Evolutionary conservation across 2,113 vertebrate species (phyloP).

Genomic region (Gnathonemus longibarbis): DNA sequence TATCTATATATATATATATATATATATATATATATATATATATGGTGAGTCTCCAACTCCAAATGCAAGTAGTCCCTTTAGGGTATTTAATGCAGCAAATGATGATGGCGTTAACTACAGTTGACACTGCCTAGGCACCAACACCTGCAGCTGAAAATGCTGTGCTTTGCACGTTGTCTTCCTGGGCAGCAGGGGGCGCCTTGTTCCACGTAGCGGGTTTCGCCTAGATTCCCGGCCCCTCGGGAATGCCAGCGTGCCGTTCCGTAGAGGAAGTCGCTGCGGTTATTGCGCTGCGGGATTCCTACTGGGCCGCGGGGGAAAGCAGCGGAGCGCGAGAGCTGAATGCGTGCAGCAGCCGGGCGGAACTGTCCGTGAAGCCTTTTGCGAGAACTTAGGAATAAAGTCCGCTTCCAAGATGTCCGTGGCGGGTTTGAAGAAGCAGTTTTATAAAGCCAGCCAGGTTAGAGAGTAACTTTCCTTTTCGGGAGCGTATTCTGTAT

Average conservation of each 20-base stretch:
- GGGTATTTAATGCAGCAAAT: neutral
- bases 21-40: slow-evolving; percentile 23
- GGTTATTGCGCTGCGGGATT: slow-evolving; percentile 44
- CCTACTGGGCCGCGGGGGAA: neutral
- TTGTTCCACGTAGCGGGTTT: neutral
- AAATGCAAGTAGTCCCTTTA: neutral
- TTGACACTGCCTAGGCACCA: neutral
- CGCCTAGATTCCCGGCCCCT: neutral
- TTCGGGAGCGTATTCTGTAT: neutral
- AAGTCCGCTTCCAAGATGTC: slow-evolving; percentile 68
- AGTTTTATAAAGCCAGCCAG: slow-evolving; percentile 95
- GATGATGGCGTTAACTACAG: neutral
- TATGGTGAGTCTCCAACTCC: neutral
- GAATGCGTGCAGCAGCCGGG: neutral
- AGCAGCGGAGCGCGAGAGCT: neutral
- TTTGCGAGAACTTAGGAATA: neutral
- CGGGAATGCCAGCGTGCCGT: neutral
- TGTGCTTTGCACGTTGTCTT: neutral
- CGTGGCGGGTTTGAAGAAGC: slow-evolving; percentile 88
- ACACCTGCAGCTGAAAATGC: neutral
- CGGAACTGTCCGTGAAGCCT: neutral
- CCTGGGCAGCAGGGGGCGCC: slow-evolving; percentile 9
- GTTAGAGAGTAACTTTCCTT: slow-evolving; percentile 49
- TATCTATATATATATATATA: neutral
- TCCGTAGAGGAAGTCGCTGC: slow-evolving; percentile 48